Evolutionary conservation across 2,888 invertebrate species (phyloP), one percentile per base, ranked within the genome.

Genomic region (Dynastes maya): DNA sequence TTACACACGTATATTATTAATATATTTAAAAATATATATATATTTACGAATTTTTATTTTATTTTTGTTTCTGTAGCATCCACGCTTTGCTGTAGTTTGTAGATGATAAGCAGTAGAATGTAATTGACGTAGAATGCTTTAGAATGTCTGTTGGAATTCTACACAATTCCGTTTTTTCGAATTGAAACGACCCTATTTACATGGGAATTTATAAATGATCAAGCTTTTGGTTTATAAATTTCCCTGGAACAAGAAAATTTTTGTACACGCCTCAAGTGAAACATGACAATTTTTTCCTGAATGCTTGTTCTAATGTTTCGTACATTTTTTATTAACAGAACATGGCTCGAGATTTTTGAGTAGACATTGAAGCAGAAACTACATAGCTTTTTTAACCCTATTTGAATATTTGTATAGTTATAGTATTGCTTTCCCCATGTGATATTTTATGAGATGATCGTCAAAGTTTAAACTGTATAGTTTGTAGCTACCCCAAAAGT

Each of bases 61-160:
- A 78, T 71, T 82, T 82, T 81, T 78, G 79, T 84, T 83, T 83
- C 82, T 83, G 82, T 85, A 86, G 84, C 85, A 84, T 82, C 83
- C 81, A 81, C 80, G 84, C 82, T 84, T 84, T 80, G 80, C 82
- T 81, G 82, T 83, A 82, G 80, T 27, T 9, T 49, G n/a, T 68
- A 51, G 51, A 5, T 29, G 40, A 22, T 68, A 27, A 65, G 53
- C 53, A 72, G 65, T 61, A 51, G 51, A 67, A 64, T 11, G 68
- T 70, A 40, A 53, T 55, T 77, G 63, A 27, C 40, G 67, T 78
- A 79, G 82, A 82, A 84, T 67, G 75, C 80, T 79, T 78, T 78
- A 85, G 86, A 86, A 86, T 87, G 87, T 88, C 87, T 88, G 84
- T 88, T 88, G 88, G 88, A 88, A 86, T 88, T 88, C 87, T 85